Evolutionary conservation across 2,113 vertebrate genomes (phyloP), one percentile per base, ranked within the genome.

Genomic region (Ceratotherium simum): DNA sequence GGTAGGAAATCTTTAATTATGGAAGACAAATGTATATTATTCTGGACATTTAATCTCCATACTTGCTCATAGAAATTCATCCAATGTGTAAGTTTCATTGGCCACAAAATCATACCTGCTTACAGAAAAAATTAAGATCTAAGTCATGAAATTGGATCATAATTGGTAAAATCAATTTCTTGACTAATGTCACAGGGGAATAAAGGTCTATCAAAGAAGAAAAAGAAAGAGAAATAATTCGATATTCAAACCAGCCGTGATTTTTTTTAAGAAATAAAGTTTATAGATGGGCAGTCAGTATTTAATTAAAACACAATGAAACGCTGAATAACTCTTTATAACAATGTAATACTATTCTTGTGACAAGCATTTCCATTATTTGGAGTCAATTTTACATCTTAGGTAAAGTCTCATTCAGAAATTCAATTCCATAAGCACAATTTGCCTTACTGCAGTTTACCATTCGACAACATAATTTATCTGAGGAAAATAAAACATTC

Each of bases 251-350:
- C 10, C 14, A 91, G 13, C 6, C 42, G 75, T 70, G 29, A 25
- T 29, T 16, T 65, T 76, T 91, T 82, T 36, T 20, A 81, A 88
- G 23, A 48, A 72, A 14, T 82, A 42, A 92, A 60, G 65, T 20
- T 76, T 95, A 93, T 20, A 89, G 13, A 67, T 48, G 3, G 27
- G 48, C 9, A 85, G 8, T 72, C 7, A 54, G 21, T 8, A 0
- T 90, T 91, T 94, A 92, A 81, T 80, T 91, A 90, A 92, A n/a
- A 73, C 51, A 96, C 8, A 80, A 56, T 76, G 18, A 54, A 92
- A 79, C 7, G 23, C 8, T 82, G 5, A 14, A 65, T 23, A 86
- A 80, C 23, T 39, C 51, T 70, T 87, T 67, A 51, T 51, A 89
- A 64, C 23, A 90, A 20, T 7, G 51, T 56, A 76, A 42, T 76